Conservation (phyloP, 2,888 invertebrate species). For the Eristalis tenax region DNA sequence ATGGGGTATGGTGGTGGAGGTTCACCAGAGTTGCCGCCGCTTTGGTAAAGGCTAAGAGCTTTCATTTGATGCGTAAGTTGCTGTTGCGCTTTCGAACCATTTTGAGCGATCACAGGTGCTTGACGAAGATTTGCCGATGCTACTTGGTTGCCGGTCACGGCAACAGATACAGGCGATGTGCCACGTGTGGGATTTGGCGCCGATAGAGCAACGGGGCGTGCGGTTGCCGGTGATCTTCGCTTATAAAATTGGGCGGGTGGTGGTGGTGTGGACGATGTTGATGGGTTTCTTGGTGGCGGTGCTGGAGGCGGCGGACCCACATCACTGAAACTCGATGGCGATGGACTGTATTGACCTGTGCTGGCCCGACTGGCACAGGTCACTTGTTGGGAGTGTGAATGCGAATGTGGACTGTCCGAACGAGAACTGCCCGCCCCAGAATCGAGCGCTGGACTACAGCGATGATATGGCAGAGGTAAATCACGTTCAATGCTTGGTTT, state of each 20-base stretch:
- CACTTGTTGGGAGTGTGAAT: slow-evolving; percentile 85
- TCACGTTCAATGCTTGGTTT: slow-evolving; percentile 95
- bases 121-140: slow-evolving; percentile 78
- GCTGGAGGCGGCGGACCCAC: slow-evolving; percentile 86
- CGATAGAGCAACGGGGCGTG: slow-evolving; percentile 82
- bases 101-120: slow-evolving; percentile 91
- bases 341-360: slow-evolving; percentile 82
- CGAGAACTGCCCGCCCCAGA: slow-evolving; percentile 94
- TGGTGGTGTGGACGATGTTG: slow-evolving; percentile 85
- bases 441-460: slow-evolving; percentile 93
- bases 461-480: slow-evolving; percentile 84
- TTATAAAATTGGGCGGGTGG: slow-evolving; percentile 88
- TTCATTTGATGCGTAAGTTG: slow-evolving; percentile 94
- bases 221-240: slow-evolving; percentile 89
- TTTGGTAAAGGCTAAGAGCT: slow-evolving; percentile 89
- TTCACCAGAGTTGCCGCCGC: slow-evolving; percentile 84
- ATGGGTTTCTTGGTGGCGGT: slow-evolving; percentile 87
- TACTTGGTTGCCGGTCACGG: slow-evolving; percentile 75
- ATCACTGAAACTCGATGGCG: slow-evolving; percentile 83
- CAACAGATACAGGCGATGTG: slow-evolving; percentile 87
- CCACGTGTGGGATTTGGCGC: slow-evolving; percentile 85
- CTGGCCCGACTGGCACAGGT: slow-evolving; percentile 81
- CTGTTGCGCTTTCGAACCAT: slow-evolving; percentile 91
- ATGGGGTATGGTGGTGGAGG: slow-evolving; percentile 88
- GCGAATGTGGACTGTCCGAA: slow-evolving; percentile 92